phyloP scores from a whole-genome alignment of 1,140 invertebrate genomes.

The Meteorus sp. region DNA sequence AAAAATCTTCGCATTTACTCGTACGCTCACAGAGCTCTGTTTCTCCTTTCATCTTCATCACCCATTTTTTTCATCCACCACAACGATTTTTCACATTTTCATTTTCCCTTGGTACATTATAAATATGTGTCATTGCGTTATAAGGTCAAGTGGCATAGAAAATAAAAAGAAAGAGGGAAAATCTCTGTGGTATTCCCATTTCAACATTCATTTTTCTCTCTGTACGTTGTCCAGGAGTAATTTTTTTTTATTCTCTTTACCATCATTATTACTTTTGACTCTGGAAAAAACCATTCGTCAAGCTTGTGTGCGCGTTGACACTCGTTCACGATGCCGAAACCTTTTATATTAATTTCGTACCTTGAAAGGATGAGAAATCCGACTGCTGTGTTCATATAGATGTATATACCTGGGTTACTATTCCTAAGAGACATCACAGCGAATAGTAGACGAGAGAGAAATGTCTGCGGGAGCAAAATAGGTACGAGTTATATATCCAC shows the following conservation, averaged over 20 bases:
- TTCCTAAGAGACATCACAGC: not conserved
- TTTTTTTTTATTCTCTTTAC: too few species aligned
- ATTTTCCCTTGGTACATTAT: not conserved
- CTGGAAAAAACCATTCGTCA: too few species aligned
- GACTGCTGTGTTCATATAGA: not conserved
- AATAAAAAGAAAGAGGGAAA: too few species aligned
- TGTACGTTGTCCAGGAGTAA: too few species aligned
- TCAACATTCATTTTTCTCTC: conserved; percentile 3
- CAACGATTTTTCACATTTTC: not conserved
- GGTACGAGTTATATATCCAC: too few species aligned
- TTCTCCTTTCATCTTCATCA: conserved; percentile 6
- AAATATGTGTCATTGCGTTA: not conserved
- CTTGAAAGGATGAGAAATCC: not conserved
- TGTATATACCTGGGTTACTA: not conserved
- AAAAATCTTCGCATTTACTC: not conserved
- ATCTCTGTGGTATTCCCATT: conserved; percentile 1
- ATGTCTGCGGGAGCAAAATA: not conserved
- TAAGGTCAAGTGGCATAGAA: not conserved
- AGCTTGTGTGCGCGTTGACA: not conserved
- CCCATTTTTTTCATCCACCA: too few species aligned
- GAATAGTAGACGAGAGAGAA: not conserved
- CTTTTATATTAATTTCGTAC: conserved; percentile 17
- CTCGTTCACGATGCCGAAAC: not conserved
- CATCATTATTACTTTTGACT: too few species aligned
- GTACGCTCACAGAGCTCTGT: not conserved